phyloP scores from a whole-genome alignment of 2,888 invertebrate genomes.

The Petrophora chlorosata region DNA sequence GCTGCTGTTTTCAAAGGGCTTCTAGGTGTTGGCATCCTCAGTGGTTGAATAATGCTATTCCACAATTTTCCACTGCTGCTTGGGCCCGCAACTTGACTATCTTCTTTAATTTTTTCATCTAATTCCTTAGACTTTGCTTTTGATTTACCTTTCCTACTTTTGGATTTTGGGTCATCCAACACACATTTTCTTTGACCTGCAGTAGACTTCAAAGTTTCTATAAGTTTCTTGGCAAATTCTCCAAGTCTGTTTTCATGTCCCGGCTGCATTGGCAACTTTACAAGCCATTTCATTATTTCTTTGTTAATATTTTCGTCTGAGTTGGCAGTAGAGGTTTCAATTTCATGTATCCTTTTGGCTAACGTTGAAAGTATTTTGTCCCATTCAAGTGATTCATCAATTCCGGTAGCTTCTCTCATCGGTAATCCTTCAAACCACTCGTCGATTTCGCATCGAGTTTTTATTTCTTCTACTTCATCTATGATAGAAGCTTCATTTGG shows the following conservation, averaged over 20 bases:
- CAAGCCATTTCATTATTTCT: conserved; percentile 58
- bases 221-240: conserved; percentile 45
- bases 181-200: conserved; percentile 49
- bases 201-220: conserved; percentile 48
- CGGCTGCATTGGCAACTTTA: conserved; percentile 50
- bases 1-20: conserved; percentile 44
- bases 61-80: conserved; percentile 30
- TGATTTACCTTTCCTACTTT: conserved; percentile 19
- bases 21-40: conserved; percentile 2
- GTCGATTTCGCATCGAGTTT: conserved; percentile 61
- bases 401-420: conserved; percentile 37
- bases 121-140: conserved; percentile 30
- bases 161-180: conserved; percentile 10
- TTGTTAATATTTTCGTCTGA: conserved; percentile 48
- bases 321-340: conserved; percentile 48
- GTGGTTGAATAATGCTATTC: conserved; percentile 23
- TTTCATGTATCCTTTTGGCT: conserved; percentile 55
- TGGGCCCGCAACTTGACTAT: conserved; percentile 42
- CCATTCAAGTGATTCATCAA: conserved; percentile 49
- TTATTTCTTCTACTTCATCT: conserved; percentile 60
- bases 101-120: conserved; percentile 23
- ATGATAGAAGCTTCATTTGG: conserved; percentile 51
- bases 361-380: conserved; percentile 56
- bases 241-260: conserved; percentile 41
- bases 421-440: conserved; percentile 60